Conservation (phyloP, 2,888 invertebrate species). For the Dryadula phaetusa region DNA sequence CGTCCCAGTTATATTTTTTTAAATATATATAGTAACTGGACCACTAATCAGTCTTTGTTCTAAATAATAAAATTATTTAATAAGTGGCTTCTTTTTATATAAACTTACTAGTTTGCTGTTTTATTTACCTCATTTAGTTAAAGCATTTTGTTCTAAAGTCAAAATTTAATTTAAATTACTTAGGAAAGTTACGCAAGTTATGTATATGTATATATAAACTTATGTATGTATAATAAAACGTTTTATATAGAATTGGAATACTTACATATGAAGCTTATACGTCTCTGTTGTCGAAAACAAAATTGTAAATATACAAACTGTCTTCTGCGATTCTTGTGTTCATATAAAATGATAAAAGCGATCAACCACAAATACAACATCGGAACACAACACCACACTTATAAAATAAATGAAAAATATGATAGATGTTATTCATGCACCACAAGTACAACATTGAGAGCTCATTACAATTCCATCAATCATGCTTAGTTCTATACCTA, state of each 20-base stretch:
- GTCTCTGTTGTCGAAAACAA: constrained; percentile 67
- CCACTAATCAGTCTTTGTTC: too few species aligned
- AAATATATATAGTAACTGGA: too few species aligned
- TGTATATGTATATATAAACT: background rate
- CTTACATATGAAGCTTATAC: constrained; percentile 58
- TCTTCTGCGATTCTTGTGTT: constrained; percentile 29
- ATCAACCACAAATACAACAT: constrained; percentile 59
- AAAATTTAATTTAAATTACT: background rate
- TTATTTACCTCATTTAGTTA: too few species aligned
- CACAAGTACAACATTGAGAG: constrained; percentile 62
- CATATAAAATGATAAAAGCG: constrained; percentile 53
- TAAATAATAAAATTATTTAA: too few species aligned
- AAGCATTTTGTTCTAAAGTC: background rate
- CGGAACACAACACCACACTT: constrained; percentile 78
- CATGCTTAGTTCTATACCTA: constrained; percentile 41
- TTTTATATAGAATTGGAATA: constrained; percentile 48
- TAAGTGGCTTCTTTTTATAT: too few species aligned
- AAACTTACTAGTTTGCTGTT: too few species aligned
- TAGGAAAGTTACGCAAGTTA: background rate
- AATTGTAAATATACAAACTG: constrained; percentile 42
- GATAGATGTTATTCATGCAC: constrained; percentile 85
- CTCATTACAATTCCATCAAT: constrained; percentile 38
- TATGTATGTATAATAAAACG: background rate
- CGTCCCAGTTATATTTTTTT: too few species aligned
- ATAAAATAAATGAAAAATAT: constrained; percentile 59